phyloP scores from a whole-genome alignment of 2,797 vertebrate species.

The Buceros bicornis region DNA sequence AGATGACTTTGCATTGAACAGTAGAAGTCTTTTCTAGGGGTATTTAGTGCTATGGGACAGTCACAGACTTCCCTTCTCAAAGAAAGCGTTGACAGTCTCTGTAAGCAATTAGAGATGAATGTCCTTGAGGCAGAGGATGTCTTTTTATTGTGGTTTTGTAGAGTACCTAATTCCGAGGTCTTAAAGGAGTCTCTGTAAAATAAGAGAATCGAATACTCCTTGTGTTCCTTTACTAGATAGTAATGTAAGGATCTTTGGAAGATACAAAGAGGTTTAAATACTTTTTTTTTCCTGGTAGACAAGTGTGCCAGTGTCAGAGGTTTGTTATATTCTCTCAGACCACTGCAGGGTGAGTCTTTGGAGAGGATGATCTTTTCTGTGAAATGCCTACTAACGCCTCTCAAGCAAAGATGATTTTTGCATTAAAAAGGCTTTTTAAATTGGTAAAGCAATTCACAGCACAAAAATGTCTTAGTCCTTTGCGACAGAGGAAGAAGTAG shows the following conservation, averaged over 20 bases:
- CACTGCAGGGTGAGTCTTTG: background rate
- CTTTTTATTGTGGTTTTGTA: background rate
- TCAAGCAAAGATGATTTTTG: background rate
- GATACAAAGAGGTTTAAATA: background rate
- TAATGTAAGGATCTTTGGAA: background rate
- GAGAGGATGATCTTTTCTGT: background rate
- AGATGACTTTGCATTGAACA: background rate
- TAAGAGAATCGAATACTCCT: background rate
- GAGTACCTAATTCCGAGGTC: background rate
- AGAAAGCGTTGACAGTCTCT: background rate
- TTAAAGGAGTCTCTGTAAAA: background rate
- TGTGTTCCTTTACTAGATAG: background rate
- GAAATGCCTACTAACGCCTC: rapidly evolving
- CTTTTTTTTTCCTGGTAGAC: background rate
- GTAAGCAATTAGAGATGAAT: constrained; percentile 38
- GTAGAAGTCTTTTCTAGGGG: background rate
- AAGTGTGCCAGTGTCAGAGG: background rate
- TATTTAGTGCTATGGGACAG: background rate
- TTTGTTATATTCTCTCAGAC: background rate
- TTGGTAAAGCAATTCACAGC: background rate
- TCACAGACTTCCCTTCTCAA: constrained; percentile 19
- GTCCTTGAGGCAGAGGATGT: constrained; percentile 16
- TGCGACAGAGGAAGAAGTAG: background rate
- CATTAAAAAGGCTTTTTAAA: background rate
- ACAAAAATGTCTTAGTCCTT: background rate